Base-by-base conservation (phyloP, 2,888 invertebrate species). In the Drosophila borborema region DNA sequence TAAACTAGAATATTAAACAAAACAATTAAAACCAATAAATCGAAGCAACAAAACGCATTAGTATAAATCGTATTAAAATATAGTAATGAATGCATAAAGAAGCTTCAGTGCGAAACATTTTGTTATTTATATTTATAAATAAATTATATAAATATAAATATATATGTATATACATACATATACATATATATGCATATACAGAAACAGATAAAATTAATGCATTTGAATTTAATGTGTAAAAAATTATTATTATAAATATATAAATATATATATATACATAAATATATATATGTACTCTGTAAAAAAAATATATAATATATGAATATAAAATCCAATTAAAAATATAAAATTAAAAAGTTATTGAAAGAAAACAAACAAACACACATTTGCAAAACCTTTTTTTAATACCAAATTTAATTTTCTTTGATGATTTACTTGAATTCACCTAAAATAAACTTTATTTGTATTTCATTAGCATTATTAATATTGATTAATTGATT, bases 71-170 rank as follows among this genome's bases (percentile, higher is more conserved):
- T 81, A 78, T 74, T 72, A 66, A 66, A 71, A 71, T 67, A 84
- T 78, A 72, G 63, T 60, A 72, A 72, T 48, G 53, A 73, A 65
- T 58, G 62, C 49, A 69, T 58, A 56, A 72, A 76, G 75, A 82
- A 72, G 81, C 89, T 89, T 90, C 82, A 87, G 86, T 78, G 86
- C 90, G 88, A 91, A 88, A 86, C 77, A 85, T 89, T 90, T 90
- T 86, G 91, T 91, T 91, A 91, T 90, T 89, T 88, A 91, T 89
- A 89, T 90, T 82, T 90, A 91, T 82, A 91, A 87, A 85, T 83
- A 86, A 86, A 87, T 71, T 64, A 73, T 71, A 74, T 68, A 77
- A 46, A 77, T 70, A 71, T 34, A 14, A 12, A 51, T 51, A 51
- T 18, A 51, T 36, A 51, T 10, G 5, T 61, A 66, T 75, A 81